Evolutionary conservation across 2,113 vertebrate genomes (phyloP).

Genomic region (Onychostruthus taczanowskii): DNA sequence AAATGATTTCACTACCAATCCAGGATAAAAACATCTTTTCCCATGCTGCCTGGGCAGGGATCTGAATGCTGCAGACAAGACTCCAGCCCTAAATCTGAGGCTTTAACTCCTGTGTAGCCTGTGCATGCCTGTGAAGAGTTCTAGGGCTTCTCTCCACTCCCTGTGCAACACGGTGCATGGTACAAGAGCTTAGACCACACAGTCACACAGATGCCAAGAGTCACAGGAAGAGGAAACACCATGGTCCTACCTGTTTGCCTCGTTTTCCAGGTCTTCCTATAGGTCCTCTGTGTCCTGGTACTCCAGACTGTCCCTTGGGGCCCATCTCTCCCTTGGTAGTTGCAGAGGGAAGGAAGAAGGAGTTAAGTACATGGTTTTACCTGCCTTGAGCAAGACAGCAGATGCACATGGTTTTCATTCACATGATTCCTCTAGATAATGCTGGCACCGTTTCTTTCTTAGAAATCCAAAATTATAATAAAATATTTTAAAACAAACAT

Average conservation of each 20-base stretch:
- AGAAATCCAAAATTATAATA: background rate
- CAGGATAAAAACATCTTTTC: background rate
- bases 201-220: background rate
- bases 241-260: slow-evolving; percentile 87
- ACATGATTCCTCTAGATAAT: background rate
- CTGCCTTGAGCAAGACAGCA: background rate
- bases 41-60: background rate
- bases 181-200: background rate
- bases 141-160: background rate
- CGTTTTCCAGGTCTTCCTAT: slow-evolving; percentile 95
- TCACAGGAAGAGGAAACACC: background rate
- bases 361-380: background rate
- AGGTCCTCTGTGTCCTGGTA: slow-evolving; percentile 90
- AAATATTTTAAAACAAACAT: background rate
- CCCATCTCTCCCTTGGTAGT: slow-evolving; percentile 92
- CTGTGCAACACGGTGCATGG: accelerated
- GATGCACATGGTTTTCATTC: background rate
- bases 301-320: slow-evolving; percentile 91
- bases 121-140: background rate
- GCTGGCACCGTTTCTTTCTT: background rate
- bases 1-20: background rate
- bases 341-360: slow-evolving; percentile 3
- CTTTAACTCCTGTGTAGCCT: background rate
- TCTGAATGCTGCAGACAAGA: background rate
- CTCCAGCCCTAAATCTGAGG: background rate